Conservation (phyloP, 2,888 invertebrate genomes). For the Polia nebulosa region DNA sequence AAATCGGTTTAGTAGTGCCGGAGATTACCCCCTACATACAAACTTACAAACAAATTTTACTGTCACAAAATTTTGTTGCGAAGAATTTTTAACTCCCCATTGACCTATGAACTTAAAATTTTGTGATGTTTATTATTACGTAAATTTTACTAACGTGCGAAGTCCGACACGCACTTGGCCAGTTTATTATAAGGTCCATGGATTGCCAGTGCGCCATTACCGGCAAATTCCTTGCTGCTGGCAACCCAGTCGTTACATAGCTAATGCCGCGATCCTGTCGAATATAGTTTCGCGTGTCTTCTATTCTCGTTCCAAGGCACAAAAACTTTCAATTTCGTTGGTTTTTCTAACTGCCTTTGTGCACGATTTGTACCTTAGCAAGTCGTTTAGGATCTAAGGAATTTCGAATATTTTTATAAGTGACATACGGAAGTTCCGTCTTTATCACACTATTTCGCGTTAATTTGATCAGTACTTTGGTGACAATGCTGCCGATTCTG, state of each 20-base stretch:
- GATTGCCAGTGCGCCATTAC: neutral
- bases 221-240: neutral
- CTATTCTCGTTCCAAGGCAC: constrained; percentile 47
- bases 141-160: no score
- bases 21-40: no score
- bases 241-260: constrained; percentile 39
- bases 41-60: no score
- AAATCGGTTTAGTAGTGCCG: no score
- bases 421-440: neutral
- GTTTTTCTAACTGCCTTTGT: constrained; percentile 53
- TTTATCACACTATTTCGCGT: neutral
- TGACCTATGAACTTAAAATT: no score
- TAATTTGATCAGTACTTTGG: no score
- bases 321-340: constrained; percentile 58
- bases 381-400: constrained; percentile 9
- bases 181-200: no score
- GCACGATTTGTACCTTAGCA: constrained; percentile 44
- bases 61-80: no score
- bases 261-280: constrained; percentile 42
- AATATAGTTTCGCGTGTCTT: constrained; percentile 56
- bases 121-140: no score
- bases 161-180: no score
- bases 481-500: no score
- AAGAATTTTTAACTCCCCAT: no score
- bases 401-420: constrained; percentile 6